Conservation (phyloP, 1,140 invertebrate genomes). For the Nephila pilipes region DNA sequence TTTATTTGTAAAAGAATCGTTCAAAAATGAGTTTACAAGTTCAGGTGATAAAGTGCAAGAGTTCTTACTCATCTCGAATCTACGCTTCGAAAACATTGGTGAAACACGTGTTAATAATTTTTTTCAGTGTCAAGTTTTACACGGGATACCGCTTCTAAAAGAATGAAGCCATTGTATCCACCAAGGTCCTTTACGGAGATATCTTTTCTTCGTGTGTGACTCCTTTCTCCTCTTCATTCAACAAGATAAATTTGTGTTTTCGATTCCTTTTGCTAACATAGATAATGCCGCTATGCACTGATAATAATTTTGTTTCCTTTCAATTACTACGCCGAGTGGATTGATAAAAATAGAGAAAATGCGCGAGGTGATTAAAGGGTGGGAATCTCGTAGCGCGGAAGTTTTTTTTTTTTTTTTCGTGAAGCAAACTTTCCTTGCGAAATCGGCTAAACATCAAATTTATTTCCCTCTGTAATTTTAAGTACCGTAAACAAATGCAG, state of each 20-base stretch:
- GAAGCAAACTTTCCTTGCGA: not conserved
- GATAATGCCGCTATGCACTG: no score
- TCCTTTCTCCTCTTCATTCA: not conserved
- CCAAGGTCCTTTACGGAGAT: not conserved
- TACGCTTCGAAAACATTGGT: not conserved
- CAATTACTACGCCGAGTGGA: not conserved
- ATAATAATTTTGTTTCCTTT: not conserved
- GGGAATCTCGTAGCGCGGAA: not conserved
- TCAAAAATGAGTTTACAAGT: not conserved
- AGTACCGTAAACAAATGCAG: no score
- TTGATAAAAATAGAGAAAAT: not conserved
- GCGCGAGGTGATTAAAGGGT: not conserved
- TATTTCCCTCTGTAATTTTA: no score
- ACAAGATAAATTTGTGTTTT: not conserved
- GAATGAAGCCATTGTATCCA: not conserved
- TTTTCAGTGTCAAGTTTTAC: not conserved
- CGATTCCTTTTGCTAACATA: not conserved
- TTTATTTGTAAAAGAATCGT: no score
- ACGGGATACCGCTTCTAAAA: not conserved
- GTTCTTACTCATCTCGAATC: not conserved
- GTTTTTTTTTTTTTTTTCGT: not conserved
- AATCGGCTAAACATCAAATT: no score
- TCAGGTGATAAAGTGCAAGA: not conserved
- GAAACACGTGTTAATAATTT: not conserved
- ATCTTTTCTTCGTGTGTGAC: not conserved